Conservation (phyloP, 2,113 vertebrate genomes). For the Gyps fulvus region DNA sequence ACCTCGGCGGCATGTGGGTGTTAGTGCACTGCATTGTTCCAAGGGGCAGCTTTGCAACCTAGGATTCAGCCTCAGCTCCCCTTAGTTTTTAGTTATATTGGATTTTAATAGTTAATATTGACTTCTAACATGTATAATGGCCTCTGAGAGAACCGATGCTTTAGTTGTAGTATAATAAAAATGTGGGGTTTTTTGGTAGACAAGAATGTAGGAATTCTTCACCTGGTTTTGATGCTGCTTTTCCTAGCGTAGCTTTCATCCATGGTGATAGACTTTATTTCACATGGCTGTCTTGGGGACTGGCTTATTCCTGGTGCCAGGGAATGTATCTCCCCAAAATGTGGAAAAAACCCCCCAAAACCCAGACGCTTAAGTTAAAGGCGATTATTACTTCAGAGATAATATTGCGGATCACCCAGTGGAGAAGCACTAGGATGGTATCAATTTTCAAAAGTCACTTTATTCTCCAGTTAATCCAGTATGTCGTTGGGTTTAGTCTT, state of each 20-base stretch:
- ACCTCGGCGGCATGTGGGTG: not conserved
- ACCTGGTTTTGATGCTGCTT: not conserved
- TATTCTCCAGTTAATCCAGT: not conserved
- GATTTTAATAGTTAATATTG: accelerated
- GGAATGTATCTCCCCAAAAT: not conserved
- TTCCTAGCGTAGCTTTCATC: not conserved
- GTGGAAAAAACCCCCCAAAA: not conserved
- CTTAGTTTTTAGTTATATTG: not conserved
- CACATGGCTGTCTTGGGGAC: not conserved
- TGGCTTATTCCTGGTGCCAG: not conserved
- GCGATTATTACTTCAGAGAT: not conserved
- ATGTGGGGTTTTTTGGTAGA: not conserved
- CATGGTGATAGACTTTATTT: not conserved
- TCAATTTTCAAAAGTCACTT: not conserved
- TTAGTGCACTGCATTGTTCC: not conserved
- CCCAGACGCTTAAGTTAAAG: not conserved
- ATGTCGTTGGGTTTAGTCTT: not conserved
- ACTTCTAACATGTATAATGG: accelerated
- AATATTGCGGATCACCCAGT: not conserved
- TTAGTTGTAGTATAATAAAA: accelerated
- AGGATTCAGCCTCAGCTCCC: not conserved
- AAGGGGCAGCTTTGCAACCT: not conserved
- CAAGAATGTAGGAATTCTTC: not conserved
- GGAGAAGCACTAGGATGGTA: not conserved
- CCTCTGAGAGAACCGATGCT: not conserved